Evolutionary conservation across 23 tunicate genomes (phyloP).

Genomic region (Trididemnum clinides): DNA sequence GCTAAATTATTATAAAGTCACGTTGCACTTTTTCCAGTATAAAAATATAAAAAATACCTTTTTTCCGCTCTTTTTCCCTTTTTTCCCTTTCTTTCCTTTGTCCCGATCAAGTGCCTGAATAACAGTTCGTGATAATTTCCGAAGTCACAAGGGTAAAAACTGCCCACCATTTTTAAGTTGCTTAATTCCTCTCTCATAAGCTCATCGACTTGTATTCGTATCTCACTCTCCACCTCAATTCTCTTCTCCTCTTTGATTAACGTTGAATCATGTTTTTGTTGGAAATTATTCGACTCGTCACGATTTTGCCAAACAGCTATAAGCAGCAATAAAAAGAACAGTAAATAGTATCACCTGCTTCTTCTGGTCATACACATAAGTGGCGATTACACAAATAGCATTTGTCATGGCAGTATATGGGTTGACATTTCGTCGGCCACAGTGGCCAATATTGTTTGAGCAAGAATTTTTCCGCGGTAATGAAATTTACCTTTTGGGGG

Average conservation of each 20-base stretch:
- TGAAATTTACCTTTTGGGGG: too few species aligned
- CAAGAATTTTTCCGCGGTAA: too few species aligned
- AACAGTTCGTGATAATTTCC: not conserved
- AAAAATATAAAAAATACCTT: conserved; percentile 42
- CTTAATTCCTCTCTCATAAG: conserved; percentile 97
- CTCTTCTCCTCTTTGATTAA: conserved; percentile 96
- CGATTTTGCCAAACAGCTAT: conserved; percentile 82
- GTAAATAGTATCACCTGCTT: too few species aligned
- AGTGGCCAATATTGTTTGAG: too few species aligned
- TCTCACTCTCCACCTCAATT: conserved; percentile 92
- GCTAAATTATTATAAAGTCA: too few species aligned
- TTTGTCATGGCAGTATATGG: too few species aligned
- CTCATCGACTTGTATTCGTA: conserved; percentile 95
- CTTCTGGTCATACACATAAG: too few species aligned
- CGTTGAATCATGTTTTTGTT: conserved; percentile 83
- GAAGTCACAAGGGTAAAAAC: not conserved
- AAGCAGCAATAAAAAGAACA: not conserved
- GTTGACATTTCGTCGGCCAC: too few species aligned
- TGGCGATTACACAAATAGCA: too few species aligned
- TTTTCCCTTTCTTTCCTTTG: conserved; percentile 93
- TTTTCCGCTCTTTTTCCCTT: conserved; percentile 97
- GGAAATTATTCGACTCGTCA: conserved; percentile 84
- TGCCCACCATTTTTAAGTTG: conserved; percentile 86
- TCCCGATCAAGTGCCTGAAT: conserved; percentile 88
- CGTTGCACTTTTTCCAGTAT: too few species aligned